Evolutionary conservation across 2,797 vertebrate genomes (phyloP), one percentile per base, ranked within the genome.

Genomic region (Diceros bicornis): DNA sequence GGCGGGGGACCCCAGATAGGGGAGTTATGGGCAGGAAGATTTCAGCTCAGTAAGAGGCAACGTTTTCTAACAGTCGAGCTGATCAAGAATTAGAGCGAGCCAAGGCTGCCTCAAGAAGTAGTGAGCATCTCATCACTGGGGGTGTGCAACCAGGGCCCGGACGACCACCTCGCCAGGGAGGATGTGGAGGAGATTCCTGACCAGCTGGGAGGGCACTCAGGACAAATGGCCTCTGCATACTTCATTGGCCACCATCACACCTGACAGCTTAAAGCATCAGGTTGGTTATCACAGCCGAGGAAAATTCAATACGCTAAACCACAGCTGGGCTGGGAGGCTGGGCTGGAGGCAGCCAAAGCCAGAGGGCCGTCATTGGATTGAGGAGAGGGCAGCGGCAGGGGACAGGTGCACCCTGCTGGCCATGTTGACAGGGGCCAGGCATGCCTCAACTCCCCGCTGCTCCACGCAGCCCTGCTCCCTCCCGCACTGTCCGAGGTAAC

Each of bases 221-320:
- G 41, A 66, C 69, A 61, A 20, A 50, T 0, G 0, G 4, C 6
- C 4, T 17, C 18, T 27, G 17, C 4, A 0, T 29, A 37, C 57
- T 74, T 69, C 37, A 25, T 78, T 34, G 13, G 89, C 52, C 18
- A 44, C 34, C 8, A 13, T 94, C 52, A 82, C 77, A 62, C 59
- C 57, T 20, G 1, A 17, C 13, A 7, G 32, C 72, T 91, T 88
- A 52, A 62, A 86, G 91, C 25, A 47, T 32, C 32, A 5, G n/a
- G 37, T 50, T 0, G 0, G 59, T 90, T 14, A 14, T 47, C 2
- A 12, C 59, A 61, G 52, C 41, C 1, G 2, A 88, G 52, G 79
- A 69, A 85, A 69, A 69, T 52, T 41, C 47, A 68, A 7, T 72
- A 47, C 27, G 13, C 72, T 66, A 32, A 88, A 41, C 27, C 6